Conservation (phyloP, 2,797 vertebrate genomes). For the Catamblyrhynchus diadema region DNA sequence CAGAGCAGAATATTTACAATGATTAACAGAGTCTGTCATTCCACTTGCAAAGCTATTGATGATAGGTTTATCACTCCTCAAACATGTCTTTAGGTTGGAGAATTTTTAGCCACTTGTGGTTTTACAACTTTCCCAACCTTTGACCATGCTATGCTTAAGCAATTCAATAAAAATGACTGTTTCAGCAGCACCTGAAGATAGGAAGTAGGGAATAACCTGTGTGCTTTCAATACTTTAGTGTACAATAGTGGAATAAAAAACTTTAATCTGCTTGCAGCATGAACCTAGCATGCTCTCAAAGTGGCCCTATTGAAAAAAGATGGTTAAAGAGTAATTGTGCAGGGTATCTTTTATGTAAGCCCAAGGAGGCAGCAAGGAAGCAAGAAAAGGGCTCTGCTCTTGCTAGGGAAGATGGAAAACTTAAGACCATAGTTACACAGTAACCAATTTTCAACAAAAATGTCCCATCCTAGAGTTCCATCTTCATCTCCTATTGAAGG, state of each 20-base stretch:
- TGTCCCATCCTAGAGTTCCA: not conserved
- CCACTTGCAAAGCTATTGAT: not conserved
- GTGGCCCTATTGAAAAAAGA: not conserved
- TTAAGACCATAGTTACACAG: not conserved
- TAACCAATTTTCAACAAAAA: not conserved
- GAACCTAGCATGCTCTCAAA: not conserved
- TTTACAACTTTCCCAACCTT: conserved; percentile 48
- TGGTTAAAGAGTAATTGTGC: not conserved
- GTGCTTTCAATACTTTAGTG: not conserved
- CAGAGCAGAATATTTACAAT: conserved; percentile 13
- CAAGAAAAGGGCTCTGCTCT: not conserved
- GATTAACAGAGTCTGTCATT: conserved; percentile 48
- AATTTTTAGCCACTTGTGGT: conserved; percentile 31
- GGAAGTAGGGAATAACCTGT: not conserved
- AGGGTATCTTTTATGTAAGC: not conserved
- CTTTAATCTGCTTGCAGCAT: not conserved
- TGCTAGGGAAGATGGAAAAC: not conserved
- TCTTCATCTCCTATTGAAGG: not conserved
- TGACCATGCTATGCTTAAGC: conserved; percentile 12
- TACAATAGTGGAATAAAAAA: not conserved
- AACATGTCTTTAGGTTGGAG: conserved; percentile 20
- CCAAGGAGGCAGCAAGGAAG: not conserved
- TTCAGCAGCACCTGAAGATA: conserved; percentile 21
- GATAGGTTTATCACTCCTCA: conserved; percentile 28
- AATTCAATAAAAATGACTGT: conserved; percentile 15